Base-by-base conservation (phyloP, 2,888 invertebrate species). In the Chymomyza fuscimana region DNA sequence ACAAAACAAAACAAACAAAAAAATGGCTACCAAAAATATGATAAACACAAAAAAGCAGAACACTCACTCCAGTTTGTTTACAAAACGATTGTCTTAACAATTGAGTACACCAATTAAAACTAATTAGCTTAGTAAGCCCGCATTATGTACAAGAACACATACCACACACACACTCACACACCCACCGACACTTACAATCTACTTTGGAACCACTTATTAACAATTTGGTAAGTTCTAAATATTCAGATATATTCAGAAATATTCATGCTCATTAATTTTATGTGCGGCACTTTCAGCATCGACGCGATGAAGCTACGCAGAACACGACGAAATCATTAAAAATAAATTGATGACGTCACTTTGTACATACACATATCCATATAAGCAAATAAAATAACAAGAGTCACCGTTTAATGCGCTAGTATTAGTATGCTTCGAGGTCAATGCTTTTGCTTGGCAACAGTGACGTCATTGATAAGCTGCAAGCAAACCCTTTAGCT, bases 341-440 rank as follows among this genome's bases (percentile, higher is more conserved):
- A 83, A 81, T 83, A 83, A 74, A 73, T 71, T 67, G 77, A 74
- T 83, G 82, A 83, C 82, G 82, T 83, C 86, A 83, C 80, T 12
- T n/a, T n/a, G n/a, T n/a, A n/a, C n/a, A n/a, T 10, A 19, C 19
- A 19, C 19, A 19, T 46, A 2, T 10, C n/a, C n/a, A 46, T 12
- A 12, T 32, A 32, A 32, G 4, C 12, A 12, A 46, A 46, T 12
- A 2, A 46, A 46, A 46, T 12, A 46, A 12, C 40, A 46, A 46
- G 6, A 16, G 16, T 54, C 25, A 25, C 16, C 52, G 15, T 16
- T 52, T 52, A 16, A 16, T 52, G 52, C 36, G 9, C 36, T 9
- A 4, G 54, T 54, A 19, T 54, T 58, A 25, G 32, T 25, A 29
- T 58, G 50, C 50, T 73, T 74, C 70, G 74, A 74, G 74, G 74